Conservation (phyloP, 2,797 vertebrate species). For the Danio albolineatus region DNA sequence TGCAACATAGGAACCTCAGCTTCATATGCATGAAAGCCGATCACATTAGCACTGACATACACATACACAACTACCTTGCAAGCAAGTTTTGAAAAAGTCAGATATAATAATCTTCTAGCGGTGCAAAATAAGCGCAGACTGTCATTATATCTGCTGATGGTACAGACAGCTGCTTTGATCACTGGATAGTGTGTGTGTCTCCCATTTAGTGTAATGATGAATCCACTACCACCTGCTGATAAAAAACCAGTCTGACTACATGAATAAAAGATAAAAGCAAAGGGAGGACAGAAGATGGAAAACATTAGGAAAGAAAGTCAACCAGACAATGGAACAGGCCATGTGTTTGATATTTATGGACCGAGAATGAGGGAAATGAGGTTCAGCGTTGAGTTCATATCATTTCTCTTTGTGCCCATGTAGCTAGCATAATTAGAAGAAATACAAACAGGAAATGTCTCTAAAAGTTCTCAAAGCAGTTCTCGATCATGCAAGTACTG, state of each 20-base stretch:
- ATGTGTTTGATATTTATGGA: neutral
- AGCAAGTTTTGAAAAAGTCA: conserved; percentile 18
- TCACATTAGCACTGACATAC: neutral
- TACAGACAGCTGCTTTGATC: conserved; percentile 44
- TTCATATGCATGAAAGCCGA: neutral
- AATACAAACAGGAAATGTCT: neutral
- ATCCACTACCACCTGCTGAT: conserved; percentile 44
- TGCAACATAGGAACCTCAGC: neutral
- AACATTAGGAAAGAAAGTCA: conserved; percentile 19
- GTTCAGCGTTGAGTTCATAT: neutral
- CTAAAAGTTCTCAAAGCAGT: neutral
- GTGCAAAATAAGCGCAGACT: conserved; percentile 12
- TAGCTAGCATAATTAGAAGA: neutral
- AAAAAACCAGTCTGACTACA: conserved; percentile 5
- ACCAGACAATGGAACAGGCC: conserved; percentile 6
- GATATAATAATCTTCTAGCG: conserved; percentile 15
- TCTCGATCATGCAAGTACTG: neutral
- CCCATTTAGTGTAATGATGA: conserved; percentile 43
- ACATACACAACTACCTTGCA: neutral
- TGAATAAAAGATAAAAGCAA: conserved; percentile 40
- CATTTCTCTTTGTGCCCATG: neutral
- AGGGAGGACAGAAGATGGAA: conserved; percentile 2
- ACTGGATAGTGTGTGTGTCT: neutral
- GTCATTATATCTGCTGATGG: conserved; percentile 39
- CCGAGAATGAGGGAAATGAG: neutral